Evolutionary conservation across 2,113 vertebrate genomes (phyloP).

Genomic region (Mungos mungo): DNA sequence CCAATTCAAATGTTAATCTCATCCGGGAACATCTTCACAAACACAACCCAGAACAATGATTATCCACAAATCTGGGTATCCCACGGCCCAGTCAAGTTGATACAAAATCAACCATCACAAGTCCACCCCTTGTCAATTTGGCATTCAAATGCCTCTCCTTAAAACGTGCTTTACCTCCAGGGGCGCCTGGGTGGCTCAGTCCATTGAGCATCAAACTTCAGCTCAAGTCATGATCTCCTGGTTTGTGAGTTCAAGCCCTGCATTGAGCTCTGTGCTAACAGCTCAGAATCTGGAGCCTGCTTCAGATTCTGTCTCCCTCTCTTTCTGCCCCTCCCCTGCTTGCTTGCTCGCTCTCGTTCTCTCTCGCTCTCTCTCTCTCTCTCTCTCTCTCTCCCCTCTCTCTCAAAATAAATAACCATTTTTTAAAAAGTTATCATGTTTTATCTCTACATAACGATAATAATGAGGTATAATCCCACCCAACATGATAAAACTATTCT

Average conservation of each 20-base stretch:
- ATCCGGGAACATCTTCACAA: not conserved
- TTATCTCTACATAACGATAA: not conserved
- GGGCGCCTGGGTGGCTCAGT: too few relatives aligned
- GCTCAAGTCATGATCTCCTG: too few relatives aligned
- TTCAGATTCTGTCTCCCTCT: too few relatives aligned
- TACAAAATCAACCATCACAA: not conserved
- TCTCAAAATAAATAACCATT: too few relatives aligned
- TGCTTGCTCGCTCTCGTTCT: too few relatives aligned
- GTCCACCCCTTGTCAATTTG: not conserved
- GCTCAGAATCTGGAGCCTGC: too few relatives aligned
- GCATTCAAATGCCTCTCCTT: not conserved
- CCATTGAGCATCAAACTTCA: too few relatives aligned
- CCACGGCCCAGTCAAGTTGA: not conserved
- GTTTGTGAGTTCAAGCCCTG: too few relatives aligned
- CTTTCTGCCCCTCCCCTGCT: too few relatives aligned
- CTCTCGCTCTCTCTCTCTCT: too few relatives aligned
- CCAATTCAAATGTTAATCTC: not conserved
- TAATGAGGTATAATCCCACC: not conserved
- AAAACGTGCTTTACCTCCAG: not conserved
- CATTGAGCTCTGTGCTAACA: too few relatives aligned
- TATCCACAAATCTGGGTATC: not conserved
- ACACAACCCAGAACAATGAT: not conserved
- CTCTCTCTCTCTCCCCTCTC: too few relatives aligned
- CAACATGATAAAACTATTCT: not conserved
- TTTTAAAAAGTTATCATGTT: not conserved